Percentiles rank a stretch among this genome's conserved stretches.
phyloP scores from a whole-genome alignment of 2,888 invertebrate genomes.

The Euclidia mi region DNA sequence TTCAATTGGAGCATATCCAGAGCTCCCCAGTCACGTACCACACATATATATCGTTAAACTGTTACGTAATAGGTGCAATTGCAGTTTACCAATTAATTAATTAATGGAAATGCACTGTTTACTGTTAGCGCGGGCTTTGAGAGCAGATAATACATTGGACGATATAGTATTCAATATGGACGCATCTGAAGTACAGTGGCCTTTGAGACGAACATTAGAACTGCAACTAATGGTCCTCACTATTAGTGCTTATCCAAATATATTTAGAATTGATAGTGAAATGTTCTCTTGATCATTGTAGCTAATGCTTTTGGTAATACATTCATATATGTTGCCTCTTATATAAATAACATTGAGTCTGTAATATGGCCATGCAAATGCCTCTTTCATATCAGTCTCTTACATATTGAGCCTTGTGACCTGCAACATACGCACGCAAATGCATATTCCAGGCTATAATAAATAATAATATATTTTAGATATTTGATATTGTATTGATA shows the following conservation, averaged over 20 bases:
- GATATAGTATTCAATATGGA: background rate
- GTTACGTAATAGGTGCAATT: slow-evolving; percentile 17
- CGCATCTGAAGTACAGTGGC: background rate
- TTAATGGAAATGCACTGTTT: slow-evolving; percentile 21
- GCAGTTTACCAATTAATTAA: slow-evolving; percentile 25
- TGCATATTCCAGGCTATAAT: too few relatives aligned
- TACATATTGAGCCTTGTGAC: too few relatives aligned
- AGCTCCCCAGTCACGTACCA: slow-evolving; percentile 24
- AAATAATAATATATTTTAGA: too few relatives aligned
- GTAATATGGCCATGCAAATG: too few relatives aligned
- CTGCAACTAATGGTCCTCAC: background rate
- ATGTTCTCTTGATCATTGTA: too few relatives aligned
- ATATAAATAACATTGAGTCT: too few relatives aligned
- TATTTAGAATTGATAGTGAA: background rate
- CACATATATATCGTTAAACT: slow-evolving; percentile 16
- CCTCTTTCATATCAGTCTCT: too few relatives aligned
- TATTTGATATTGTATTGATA: too few relatives aligned
- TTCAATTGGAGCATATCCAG: slow-evolving; percentile 45
- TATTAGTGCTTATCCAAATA: slow-evolving; percentile 1
- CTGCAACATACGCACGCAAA: too few relatives aligned
- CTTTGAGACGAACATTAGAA: background rate
- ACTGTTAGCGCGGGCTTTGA: slow-evolving; percentile 6
- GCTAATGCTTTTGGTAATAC: background rate
- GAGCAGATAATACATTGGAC: background rate
- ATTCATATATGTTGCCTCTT: too few relatives aligned